Evolutionary conservation across 2,888 invertebrate species (phyloP), one percentile per base, ranked within the genome.

Genomic region (Temnothorax unifasciatus): DNA sequence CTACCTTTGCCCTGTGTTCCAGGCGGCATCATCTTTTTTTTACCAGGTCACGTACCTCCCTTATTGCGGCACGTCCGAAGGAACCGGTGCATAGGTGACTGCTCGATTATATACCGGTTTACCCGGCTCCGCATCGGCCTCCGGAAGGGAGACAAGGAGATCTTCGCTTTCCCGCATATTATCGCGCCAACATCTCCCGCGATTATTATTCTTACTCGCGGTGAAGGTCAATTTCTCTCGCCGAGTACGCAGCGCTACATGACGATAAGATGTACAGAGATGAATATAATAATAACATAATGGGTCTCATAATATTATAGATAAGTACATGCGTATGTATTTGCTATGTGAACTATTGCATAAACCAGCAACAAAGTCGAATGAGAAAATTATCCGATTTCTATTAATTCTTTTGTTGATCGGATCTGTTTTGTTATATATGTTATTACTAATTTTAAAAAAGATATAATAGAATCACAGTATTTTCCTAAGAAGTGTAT

Each of bases 21-120:
- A 18, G 44, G 57, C 84, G 64, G 63, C 71, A 50, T 63, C 74
- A 66, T 63, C n/a, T 54, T 61, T 86, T 83, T 83, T 81, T 85
- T 79, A 81, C 79, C 66, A 84, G 86, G 87, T 89, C 89, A 87
- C 86, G 87, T 86, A 89, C 86, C 87, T 88, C 84, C 73, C 84
- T 87, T 89, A 89, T 87, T 87, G 89, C 89, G 41, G 84, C 87
- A 83, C 82, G 82, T 87, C 85, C 59, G 74, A 76, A 76, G 74
- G 84, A 89, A 89, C 85, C 89, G 89, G 89, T 85, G 89, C 89
- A 86, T 85, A 86, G 87, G 89, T 86, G 89, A 89, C 89, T 77
- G 87, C 87, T 87, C 89, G 85, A 89, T 89, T 89, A 89, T 84
- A 84, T 89, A 89, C 89, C 89, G 89, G 89, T 89, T 89, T 89